Evolutionary conservation across 2,113 vertebrate genomes (phyloP), one percentile per base, ranked within the genome.

Genomic region (Turdus rufiventris): DNA sequence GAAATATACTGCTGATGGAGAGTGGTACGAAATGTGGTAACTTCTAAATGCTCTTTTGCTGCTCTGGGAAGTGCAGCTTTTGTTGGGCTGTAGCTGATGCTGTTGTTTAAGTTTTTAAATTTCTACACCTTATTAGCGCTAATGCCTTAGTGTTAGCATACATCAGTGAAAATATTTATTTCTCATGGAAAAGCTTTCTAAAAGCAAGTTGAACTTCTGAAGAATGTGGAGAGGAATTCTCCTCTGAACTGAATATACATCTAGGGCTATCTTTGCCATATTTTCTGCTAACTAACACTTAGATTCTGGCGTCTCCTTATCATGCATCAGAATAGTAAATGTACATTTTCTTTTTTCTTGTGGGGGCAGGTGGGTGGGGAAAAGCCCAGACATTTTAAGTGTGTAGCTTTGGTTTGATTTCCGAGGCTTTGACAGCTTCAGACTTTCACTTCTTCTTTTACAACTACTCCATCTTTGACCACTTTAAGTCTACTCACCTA

Each of bases 391-490:
- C 23, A 28, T 68, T 82, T 89, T 51, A 60, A 54, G 15, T 65
- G 31, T 71, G 40, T 89, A 54, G 62, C 70, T 63, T 45, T 48
- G 23, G 71, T 85, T 84, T 85, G 53, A 86, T 94, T 94, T 95
- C 70, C 45, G 78, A 71, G 78, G 47, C 84, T 86, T 78, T 71
- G 58, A 38, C 7, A 18, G 51, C 62, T 91, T 93, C 34, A 85
- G 80, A 80, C 87, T 97, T 96, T 88, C 75, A 79, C 33, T 91
- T 96, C 92, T 72, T 57, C 24, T 94, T 96, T 88, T 89, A 28
- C 50, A 71, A 33, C 81, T 88, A 31, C 34, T 51, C 18, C 17
- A 15, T 80, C 60, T 86, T 83, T 6, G 3, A 48, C 25, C 2
- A 6, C 65, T 91, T 66, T 10, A 25, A 65, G 26, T 60, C 45